These are phyloP conservation scores for Palythoa heliodiscus DNA, from an alignment of 92 coral and sea anemone genomes.

Conservation along the genomic window DNA sequence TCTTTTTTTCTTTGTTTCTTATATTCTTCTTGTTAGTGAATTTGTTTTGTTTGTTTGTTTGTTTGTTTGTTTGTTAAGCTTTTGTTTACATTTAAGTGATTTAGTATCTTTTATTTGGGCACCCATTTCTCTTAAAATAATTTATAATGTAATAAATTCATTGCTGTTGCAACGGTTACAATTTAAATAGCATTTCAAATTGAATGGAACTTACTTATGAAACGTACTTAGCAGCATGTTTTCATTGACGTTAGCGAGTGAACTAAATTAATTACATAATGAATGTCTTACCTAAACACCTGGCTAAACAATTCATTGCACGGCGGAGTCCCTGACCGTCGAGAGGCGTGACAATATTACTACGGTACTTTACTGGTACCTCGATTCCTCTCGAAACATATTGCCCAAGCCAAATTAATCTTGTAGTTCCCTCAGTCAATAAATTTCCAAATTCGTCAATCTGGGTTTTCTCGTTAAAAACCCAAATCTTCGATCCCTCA, in stretches of 20 bases:
- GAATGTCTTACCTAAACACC: conserved; percentile 5
- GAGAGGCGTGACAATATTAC: background rate
- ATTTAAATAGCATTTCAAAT: no score
- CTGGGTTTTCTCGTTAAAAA: background rate
- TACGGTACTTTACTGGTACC: background rate
- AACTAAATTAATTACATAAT: background rate
- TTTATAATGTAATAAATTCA: background rate
- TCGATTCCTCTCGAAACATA: background rate
- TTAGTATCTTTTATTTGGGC: background rate
- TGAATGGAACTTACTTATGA: background rate
- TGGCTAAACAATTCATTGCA: background rate
- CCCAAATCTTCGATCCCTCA: no score
- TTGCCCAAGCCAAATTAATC: background rate
- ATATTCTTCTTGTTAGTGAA: no score
- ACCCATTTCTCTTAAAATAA: no score
- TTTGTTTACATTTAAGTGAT: background rate
- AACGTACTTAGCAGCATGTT: background rate
- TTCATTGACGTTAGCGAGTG: background rate
- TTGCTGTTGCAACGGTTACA: background rate
- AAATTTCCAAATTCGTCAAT: background rate
- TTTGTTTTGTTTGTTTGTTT: background rate
- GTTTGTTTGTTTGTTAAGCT: background rate
- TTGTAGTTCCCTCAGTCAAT: background rate
- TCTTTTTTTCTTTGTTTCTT: no score
- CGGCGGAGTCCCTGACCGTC: background rate